Base-by-base conservation (phyloP, 1,140 invertebrate genomes). In the Parapsyche elsis region DNA sequence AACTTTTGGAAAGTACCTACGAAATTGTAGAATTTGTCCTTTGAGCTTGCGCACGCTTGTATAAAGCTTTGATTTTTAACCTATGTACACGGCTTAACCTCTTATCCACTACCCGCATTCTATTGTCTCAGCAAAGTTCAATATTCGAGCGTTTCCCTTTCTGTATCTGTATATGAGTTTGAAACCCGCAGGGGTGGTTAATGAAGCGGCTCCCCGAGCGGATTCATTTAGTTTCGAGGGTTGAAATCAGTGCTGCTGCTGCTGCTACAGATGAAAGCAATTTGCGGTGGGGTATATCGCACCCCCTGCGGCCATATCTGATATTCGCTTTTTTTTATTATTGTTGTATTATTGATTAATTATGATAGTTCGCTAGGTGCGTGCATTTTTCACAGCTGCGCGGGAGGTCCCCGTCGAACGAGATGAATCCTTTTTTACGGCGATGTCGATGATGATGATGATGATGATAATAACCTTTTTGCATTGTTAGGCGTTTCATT, bases 351-450 rank as follows among this genome's bases (percentile, higher is more conserved):
- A 9, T 57, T 46, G 73, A 75, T 57, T 49, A 46, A 75, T 49
- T 75, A 24, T 75, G 21, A 23, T 46, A 16, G 21, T 73, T 73
- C 46, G 9, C 26, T 26, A 16, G 5, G 14, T 75, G 46, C 21
- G 46, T 7, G 45, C 24, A 75, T 75, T 75, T 57, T 75, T 75
- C 24, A 67, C 9, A 4, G 21, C 70, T 16, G 38, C 49, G 46
- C 73, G 73, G 73, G 73, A 75, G 73, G 73, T 75, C 73, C 73
- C 16, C 12, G 24, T 38, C 44, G 45, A 16, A 71, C 26, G 30
- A 46, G 10, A 67, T 26, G 61, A 21, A 10, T 67, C 19, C 10
- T 21, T 23, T 16, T 67, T 16, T 61, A n/a, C 19, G 7, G 19
- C 16, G 57, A 61, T 16, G 45, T 12, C 45, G 49, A 5, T 12